These are phyloP conservation scores for Prenolepis imparis DNA, from an alignment of 2,888 invertebrate species.

Conservation along the genomic window DNA sequence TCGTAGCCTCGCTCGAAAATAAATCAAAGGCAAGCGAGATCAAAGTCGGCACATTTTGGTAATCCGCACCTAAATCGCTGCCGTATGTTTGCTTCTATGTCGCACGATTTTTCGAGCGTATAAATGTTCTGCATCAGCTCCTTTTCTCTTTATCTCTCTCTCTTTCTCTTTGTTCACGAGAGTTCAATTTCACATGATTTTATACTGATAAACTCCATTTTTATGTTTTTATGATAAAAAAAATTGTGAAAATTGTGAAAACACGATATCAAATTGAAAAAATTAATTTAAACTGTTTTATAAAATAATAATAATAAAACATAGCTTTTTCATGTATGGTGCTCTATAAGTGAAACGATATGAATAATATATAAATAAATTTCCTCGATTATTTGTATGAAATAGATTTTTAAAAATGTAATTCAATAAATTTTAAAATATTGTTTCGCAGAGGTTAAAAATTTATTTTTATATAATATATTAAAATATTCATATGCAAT, in stretches of 20 bases:
- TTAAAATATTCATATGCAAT: neutral
- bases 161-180: neutral
- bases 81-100: conserved; percentile 54
- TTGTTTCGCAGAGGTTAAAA: neutral
- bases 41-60: conserved; percentile 59
- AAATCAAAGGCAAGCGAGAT: conserved; percentile 67
- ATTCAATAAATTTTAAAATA: neutral
- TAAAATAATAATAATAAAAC: neutral
- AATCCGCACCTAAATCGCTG: conserved; percentile 46
- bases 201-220: neutral
- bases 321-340: neutral
- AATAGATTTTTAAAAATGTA: neutral
- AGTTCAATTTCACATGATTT: conserved; percentile 25
- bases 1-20: conserved; percentile 48
- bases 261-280: neutral
- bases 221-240: neutral
- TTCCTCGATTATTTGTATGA: neutral
- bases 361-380: neutral
- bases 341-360: neutral
- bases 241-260: neutral
- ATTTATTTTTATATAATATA: neutral
- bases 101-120: conserved; percentile 52
- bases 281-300: neutral
- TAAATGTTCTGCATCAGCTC: conserved; percentile 13
- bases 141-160: neutral